Percentiles rank a stretch among this genome's conserved stretches.
These are phyloP conservation scores for Cyprinodon diabolis DNA, from an alignment of 2,797 vertebrate genomes.

Conservation along the genomic window DNA sequence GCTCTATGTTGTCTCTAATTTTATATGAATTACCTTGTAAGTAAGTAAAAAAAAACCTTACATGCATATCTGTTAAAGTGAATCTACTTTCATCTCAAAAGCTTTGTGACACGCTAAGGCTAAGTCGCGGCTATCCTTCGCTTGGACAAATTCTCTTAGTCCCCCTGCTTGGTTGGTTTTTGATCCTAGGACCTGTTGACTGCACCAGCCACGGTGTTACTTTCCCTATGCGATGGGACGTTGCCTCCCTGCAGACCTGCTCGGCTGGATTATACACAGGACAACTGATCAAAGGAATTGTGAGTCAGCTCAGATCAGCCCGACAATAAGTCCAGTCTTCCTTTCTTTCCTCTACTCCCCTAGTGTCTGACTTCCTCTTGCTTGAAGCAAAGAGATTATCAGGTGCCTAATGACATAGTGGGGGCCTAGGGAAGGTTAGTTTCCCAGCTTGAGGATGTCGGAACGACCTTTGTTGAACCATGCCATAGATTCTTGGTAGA, in stretches of 20 bases:
- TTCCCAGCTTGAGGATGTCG: slow-evolving; percentile 38
- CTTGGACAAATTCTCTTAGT: slow-evolving; percentile 9
- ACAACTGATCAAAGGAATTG: slow-evolving; percentile 64
- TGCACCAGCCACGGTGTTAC: slow-evolving; percentile 7
- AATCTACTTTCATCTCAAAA: background rate
- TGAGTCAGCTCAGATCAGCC: slow-evolving; percentile 35
- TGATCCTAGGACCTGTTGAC: slow-evolving; percentile 8
- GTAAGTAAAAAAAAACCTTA: background rate
- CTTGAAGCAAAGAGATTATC: slow-evolving; percentile 62
- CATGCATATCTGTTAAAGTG: background rate
- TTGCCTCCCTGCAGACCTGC: slow-evolving; percentile 50
- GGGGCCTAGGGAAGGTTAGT: slow-evolving; percentile 60
- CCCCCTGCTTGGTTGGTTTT: slow-evolving; percentile 6
- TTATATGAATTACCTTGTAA: background rate
- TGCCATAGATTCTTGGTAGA: too few relatives aligned
- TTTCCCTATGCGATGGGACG: slow-evolving; percentile 40
- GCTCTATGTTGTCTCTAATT: background rate
- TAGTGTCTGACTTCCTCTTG: slow-evolving; percentile 63
- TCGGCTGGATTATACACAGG: slow-evolving; percentile 53
- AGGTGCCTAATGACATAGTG: slow-evolving; percentile 60
- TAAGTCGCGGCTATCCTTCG: background rate
- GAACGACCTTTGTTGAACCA: background rate
- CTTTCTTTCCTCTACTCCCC: slow-evolving; percentile 37
- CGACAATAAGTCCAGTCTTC: slow-evolving; percentile 40
- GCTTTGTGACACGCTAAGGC: background rate